Percentiles rank a stretch among this genome's conserved stretches.
These are phyloP conservation scores for Pantherophis guttatus DNA, from an alignment of 2,113 vertebrate genomes.

Conservation along the genomic window DNA sequence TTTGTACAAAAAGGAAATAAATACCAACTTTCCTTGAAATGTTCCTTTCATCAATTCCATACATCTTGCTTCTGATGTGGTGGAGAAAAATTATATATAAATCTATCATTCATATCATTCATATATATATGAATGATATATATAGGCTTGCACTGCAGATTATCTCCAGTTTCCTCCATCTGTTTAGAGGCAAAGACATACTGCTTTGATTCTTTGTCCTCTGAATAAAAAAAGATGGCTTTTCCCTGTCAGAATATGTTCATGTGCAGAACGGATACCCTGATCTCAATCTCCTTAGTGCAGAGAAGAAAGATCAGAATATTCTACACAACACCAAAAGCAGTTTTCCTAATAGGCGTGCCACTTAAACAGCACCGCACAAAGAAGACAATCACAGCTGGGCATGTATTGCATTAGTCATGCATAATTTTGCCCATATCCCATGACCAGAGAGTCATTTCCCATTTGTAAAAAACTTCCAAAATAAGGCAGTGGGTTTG, in stretches of 20 bases:
- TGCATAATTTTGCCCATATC: conserved; percentile 1
- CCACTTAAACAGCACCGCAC: background rate
- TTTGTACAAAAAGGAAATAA: background rate
- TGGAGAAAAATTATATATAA: background rate
- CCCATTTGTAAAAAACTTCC: background rate
- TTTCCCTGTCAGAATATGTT: background rate
- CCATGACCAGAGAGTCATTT: background rate
- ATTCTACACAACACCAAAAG: background rate
- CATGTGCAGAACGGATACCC: background rate
- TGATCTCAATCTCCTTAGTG: too few relatives aligned
- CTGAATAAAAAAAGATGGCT: background rate
- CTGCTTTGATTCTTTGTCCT: background rate
- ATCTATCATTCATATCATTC: too few relatives aligned
- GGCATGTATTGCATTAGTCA: background rate
- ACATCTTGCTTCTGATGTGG: background rate
- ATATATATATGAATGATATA: background rate
- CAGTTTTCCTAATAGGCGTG: background rate
- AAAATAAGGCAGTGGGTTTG: conserved; percentile 11
- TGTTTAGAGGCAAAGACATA: background rate
- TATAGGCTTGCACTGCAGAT: background rate
- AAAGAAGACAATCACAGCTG: background rate
- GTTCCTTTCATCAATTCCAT: background rate
- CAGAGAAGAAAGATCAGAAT: background rate
- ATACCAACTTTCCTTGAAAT: background rate
- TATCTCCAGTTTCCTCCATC: background rate